Base-by-base conservation (phyloP, 2,888 invertebrate genomes). In the Diplazon laetatorius region DNA sequence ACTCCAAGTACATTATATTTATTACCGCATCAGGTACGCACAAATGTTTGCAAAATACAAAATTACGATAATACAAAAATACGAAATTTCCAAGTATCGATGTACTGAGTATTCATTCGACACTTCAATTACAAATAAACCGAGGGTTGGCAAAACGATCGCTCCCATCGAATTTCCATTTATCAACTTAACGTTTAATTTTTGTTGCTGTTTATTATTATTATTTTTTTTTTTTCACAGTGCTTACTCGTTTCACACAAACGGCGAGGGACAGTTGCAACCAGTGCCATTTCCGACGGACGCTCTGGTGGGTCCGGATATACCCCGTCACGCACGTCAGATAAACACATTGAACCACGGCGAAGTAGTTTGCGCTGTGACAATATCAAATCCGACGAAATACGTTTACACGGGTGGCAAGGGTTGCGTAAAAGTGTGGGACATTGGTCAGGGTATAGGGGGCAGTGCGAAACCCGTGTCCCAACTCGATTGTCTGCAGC, bases 341-440 rank as follows among this genome's bases (percentile, higher is more conserved):
- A 96, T 97, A 85, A 97, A 97, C 89, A 97, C 97, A 6, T 91
- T 99, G 81, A 96, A 96, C 80, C 99, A 99, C 91, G 99, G 99
- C 6, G 99, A 99, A 91, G 97, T 99, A 50, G 99, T 99, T 39
- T 99, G 99, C 91, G 99, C 98, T 0, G 99, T 99, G 60, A 98
- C 99, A 62, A 95, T 99, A 89, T 96, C 97, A 74, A 92, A 94
- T 89, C 95, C 96, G 77, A 95, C 96, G 80, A 94, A 97, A 85
- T 96, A 97, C 91, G 97, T 98, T n/a, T 99, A 98, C 92, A 99
- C 99, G 0, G 99, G 98, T 25, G 98, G 98, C 81, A 99, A 98
- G 92, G 97, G 97, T 74, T 97, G 97, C 91, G 97, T 97, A 50
- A 97, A 97, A 92, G 96, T 97, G 50, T 95, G 95, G 95, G 95